phyloP scores from a whole-genome alignment of 2,113 vertebrate genomes.

The Pelmatolapia mariae region DNA sequence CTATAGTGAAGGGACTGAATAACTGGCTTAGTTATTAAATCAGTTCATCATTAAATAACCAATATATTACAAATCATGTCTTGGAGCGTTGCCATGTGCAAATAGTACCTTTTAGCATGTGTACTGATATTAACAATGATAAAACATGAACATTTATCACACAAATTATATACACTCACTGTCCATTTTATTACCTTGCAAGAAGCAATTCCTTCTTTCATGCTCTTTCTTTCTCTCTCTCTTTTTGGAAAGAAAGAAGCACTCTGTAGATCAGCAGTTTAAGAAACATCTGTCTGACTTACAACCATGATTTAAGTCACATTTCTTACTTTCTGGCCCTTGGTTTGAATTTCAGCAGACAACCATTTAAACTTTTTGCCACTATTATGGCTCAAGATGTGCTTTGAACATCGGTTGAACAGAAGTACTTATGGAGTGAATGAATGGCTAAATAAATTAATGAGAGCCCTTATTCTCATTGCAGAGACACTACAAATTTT shows the following conservation, averaged over 20 bases:
- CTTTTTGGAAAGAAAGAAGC: neutral
- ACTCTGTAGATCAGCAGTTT: neutral
- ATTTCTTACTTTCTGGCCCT: neutral
- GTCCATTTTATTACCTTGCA: neutral
- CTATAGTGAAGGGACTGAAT: neutral
- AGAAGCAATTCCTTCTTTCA: neutral
- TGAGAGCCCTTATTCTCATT: neutral
- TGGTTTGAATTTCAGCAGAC: neutral
- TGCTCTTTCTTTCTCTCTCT: accelerated
- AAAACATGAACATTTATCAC: neutral
- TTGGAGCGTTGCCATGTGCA: neutral
- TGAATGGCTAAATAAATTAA: neutral
- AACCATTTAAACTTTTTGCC: neutral
- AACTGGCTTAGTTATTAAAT: neutral
- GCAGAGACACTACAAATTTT: neutral
- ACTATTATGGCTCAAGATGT: neutral
- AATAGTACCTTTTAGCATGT: neutral
- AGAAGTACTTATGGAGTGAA: neutral
- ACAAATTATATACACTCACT: neutral
- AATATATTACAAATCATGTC: neutral
- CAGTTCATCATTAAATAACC: neutral
- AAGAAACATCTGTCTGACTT: accelerated
- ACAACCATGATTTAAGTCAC: neutral
- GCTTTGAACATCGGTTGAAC: neutral
- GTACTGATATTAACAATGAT: neutral